phyloP scores from a whole-genome alignment of 2,888 invertebrate species.

The Pristionchus arcanus region DNA sequence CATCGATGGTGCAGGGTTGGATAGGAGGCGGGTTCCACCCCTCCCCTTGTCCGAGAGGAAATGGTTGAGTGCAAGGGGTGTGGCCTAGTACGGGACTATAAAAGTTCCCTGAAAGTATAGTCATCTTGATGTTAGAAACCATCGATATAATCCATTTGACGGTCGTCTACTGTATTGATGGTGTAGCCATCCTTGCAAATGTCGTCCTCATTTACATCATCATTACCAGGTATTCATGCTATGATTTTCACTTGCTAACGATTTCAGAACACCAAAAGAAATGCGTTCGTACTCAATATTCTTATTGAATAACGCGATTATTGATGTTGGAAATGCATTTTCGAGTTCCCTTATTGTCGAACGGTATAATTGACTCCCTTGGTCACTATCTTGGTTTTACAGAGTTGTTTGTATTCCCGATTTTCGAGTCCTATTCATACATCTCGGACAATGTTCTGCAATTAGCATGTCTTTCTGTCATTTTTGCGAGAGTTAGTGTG shows the following conservation, averaged over 20 bases:
- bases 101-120: no score
- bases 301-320: neutral
- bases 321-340: neutral
- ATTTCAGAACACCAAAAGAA: neutral
- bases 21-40: no score
- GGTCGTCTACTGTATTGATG: neutral
- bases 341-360: neutral
- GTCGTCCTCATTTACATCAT: neutral
- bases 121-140: neutral
- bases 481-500: neutral
- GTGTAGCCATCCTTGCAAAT: neutral
- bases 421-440: neutral
- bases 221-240: neutral
- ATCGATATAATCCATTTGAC: neutral
- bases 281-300: neutral
- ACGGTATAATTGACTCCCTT: neutral
- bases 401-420: neutral
- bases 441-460: neutral
- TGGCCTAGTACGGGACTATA: no score
- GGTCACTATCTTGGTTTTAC: neutral
- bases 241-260: neutral
- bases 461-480: neutral
- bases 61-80: no score
- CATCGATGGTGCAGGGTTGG: no score
- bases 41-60: no score